A percentile compares a stretch with the other conserved stretches of the same genome.
phyloP scores from a whole-genome alignment of 2,113 vertebrate genomes.

The Aphyosemion australe region DNA sequence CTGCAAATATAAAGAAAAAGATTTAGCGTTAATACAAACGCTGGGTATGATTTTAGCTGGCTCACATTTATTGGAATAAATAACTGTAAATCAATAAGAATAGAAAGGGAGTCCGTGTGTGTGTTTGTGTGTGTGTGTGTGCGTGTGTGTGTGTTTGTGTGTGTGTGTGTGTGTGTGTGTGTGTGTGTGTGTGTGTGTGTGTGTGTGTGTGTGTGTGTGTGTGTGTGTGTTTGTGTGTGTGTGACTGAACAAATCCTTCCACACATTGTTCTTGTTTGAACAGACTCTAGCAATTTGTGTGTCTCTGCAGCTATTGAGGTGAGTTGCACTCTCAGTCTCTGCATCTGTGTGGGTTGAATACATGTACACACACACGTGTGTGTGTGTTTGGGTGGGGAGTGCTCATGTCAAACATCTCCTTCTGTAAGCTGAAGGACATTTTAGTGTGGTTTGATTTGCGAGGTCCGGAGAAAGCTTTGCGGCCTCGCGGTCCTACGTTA shows the following conservation, averaged over 20 bases:
- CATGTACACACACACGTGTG: neutral
- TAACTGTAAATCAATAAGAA: slow-evolving; percentile 41
- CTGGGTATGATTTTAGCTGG: slow-evolving; percentile 33
- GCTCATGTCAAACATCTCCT: slow-evolving; percentile 58
- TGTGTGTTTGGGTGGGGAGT: slow-evolving; percentile 39
- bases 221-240: too few relatives aligned
- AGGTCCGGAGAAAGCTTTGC: slow-evolving; percentile 17
- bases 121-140: slow-evolving; percentile 14
- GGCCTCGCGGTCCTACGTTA: slow-evolving; percentile 56
- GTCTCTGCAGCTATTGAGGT: slow-evolving; percentile 55
- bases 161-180: too few relatives aligned
- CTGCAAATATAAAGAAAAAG: slow-evolving; percentile 3
- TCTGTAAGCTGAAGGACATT: slow-evolving; percentile 43
- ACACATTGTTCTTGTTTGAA: slow-evolving; percentile 82
- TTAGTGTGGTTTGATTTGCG: slow-evolving; percentile 58
- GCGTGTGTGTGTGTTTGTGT: too few relatives aligned
- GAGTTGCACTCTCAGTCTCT: slow-evolving; percentile 60
- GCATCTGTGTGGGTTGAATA: slow-evolving; percentile 38
- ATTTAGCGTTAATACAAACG: slow-evolving; percentile 42
- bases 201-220: too few relatives aligned
- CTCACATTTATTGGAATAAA: slow-evolving; percentile 39
- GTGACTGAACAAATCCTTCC: slow-evolving; percentile 60
- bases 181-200: too few relatives aligned
- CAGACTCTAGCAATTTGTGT: slow-evolving; percentile 75
- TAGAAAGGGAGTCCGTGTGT: neutral